Conservation (phyloP, 1,140 invertebrate species). For the Drosophila azteca region DNA sequence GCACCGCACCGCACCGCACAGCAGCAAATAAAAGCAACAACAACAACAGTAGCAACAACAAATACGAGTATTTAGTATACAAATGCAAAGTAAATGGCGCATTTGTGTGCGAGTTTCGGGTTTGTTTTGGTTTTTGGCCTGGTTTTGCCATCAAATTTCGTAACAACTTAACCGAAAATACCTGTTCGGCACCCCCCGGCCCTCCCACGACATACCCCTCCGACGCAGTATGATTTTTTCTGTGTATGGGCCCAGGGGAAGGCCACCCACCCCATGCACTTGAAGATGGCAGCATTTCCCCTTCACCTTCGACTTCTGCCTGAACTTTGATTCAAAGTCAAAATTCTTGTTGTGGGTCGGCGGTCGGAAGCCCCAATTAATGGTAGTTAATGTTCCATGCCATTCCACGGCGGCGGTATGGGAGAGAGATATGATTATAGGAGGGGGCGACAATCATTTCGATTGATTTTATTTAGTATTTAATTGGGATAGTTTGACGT, state of each 20-base stretch:
- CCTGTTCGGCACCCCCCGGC: slow-evolving; percentile 24
- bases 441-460: slow-evolving; percentile 16
- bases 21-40: slow-evolving; percentile 1
- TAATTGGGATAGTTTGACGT: background rate
- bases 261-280: slow-evolving; percentile 8
- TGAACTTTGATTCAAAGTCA: slow-evolving; percentile 56
- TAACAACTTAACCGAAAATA: slow-evolving; percentile 67
- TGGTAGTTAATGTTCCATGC: slow-evolving; percentile 5
- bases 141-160: slow-evolving; percentile 56
- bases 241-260: too few relatives aligned
- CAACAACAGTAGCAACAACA: slow-evolving; percentile 14
- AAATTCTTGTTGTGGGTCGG: slow-evolving; percentile 1
- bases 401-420: background rate
- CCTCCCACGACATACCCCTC: background rate
- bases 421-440: slow-evolving; percentile 24
- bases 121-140: slow-evolving; percentile 44
- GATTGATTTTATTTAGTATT: slow-evolving; percentile 51
- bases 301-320: slow-evolving; percentile 11
- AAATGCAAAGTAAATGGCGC: slow-evolving; percentile 34
- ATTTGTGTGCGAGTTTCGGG: slow-evolving; percentile 15
- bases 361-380: slow-evolving; percentile 16
- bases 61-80: slow-evolving; percentile 11
- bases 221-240: too few relatives aligned
- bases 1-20: slow-evolving; percentile 10
- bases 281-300: slow-evolving; percentile 4